These are phyloP conservation scores for Holothuria scabra DNA, from an alignment of 53 echinoderm and acorn worm genomes.

Conservation along the genomic window DNA sequence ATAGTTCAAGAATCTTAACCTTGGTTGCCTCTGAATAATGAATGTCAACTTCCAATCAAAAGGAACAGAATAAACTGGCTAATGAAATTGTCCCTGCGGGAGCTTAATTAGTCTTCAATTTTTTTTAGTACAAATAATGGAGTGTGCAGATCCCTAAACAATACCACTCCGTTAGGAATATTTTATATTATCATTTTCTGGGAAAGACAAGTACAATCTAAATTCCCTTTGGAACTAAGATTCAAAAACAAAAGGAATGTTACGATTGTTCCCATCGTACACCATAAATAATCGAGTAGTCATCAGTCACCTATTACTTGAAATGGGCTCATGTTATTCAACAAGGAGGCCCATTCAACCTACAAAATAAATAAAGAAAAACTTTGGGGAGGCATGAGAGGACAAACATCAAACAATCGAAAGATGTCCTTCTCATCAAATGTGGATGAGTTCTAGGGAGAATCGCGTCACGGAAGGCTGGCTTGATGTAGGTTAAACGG, in stretches of 20 bases:
- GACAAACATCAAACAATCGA: slow-evolving; percentile 27
- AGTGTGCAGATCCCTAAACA: background rate
- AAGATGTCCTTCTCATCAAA: background rate
- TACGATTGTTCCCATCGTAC: no score
- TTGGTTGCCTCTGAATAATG: slow-evolving; percentile 3
- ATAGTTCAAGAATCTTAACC: slow-evolving; percentile 20
- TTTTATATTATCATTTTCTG: no score
- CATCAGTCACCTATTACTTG: slow-evolving; percentile 17
- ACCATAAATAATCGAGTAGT: slow-evolving; percentile 1
- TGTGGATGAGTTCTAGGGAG: background rate
- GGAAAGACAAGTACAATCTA: no score
- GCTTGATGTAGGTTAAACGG: slow-evolving; percentile 38
- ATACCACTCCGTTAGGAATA: no score
- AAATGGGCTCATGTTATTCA: slow-evolving; percentile 7
- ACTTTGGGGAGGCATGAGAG: background rate
- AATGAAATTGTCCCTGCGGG: slow-evolving; percentile 42
- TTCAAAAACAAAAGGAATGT: no score
- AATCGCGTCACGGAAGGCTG: slow-evolving; percentile 15
- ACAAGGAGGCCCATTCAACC: slow-evolving; percentile 12
- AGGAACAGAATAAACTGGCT: slow-evolving; percentile 13
- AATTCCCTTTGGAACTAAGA: no score
- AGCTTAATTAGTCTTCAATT: slow-evolving; percentile 15
- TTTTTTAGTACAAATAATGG: slow-evolving; percentile 18
- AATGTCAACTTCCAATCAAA: slow-evolving; percentile 25
- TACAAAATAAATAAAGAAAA: slow-evolving; percentile 32